Evolutionary conservation across 2,797 vertebrate species (phyloP), one percentile per base, ranked within the genome.

Genomic region (Pipistrellus pygmaeus): DNA sequence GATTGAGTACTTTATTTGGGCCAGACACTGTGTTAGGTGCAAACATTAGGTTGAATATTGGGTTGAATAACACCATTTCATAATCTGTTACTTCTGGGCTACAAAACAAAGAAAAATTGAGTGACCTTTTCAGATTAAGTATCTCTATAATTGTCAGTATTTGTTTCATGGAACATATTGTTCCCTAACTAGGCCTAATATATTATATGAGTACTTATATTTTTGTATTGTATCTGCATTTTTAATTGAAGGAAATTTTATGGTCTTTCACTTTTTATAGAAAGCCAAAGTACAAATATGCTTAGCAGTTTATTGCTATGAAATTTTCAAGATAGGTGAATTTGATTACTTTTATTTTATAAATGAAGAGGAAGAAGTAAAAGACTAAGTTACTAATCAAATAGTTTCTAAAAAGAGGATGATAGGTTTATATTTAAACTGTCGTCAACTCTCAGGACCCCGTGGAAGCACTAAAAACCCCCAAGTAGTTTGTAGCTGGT

Each of bases 31-130:
- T 55, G 21, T 7, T 35, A 82, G 48, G 60, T 76, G 13, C 8
- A 88, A 81, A 57, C 11, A 69, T 38, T 27, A 72, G 46, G 41
- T 68, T 84, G 75, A 88, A 68, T 71, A 69, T 78, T 64, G 13
- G 20, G 8, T 80, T 90, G 83, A 83, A 87, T 85, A 53, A 30
- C 5, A 69, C 38, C 17, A 1, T 64, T 82, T 84, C 13, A 69
- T 62, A 48, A 76, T 84, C 25, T 78, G 2, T 90, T 55, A 62
- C 85, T 64, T 0, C 3, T 30, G 27, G 44, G 3, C 17, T 32
- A 83, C 21, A 78, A 95, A 53, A 78, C 78, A 20, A 83, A 17
- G 73, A 95, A 53, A 78, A 85, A 20, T 41, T 60, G 55, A 72
- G 48, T 60, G 25, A 32, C 9, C 6, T 71, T 89, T 81, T 2